These are phyloP conservation scores for Branchinecta sandiegonensis DNA, from an alignment of 2,888 invertebrate species.

Conservation along the genomic window DNA sequence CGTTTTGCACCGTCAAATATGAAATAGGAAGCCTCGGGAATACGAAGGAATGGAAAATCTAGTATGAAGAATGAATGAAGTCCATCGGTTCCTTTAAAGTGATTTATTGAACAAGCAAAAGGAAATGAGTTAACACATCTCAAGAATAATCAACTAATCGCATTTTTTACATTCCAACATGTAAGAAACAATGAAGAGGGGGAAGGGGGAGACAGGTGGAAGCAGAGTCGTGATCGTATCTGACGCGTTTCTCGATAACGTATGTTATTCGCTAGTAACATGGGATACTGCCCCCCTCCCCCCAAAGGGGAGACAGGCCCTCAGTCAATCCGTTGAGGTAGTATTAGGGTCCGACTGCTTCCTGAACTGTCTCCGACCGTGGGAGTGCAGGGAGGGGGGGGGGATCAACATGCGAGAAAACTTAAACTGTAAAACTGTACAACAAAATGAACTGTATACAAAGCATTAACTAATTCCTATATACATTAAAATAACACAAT, in stretches of 20 bases:
- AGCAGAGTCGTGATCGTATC: not conserved
- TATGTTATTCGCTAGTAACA: no score
- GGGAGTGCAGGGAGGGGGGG: not conserved
- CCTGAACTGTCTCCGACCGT: not conserved
- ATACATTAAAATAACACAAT: slow-evolving; percentile 5
- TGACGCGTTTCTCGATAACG: no score
- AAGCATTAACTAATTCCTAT: slow-evolving; percentile 9
- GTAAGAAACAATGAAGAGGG: not conserved
- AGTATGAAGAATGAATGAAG: no score
- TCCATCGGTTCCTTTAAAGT: not conserved
- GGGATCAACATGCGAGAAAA: not conserved
- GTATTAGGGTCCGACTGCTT: not conserved
- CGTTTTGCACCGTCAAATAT: no score
- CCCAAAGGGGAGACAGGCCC: not conserved
- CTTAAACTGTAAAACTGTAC: slow-evolving; percentile 4
- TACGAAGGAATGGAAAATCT: no score
- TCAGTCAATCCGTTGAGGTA: not conserved
- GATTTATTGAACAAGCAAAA: slow-evolving; percentile 16
- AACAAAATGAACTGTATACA: slow-evolving; percentile 14
- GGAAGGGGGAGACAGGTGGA: not conserved
- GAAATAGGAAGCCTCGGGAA: no score
- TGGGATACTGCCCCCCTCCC: no score
- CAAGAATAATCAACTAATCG: slow-evolving; percentile 1
- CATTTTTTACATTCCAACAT: not conserved
- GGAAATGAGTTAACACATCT: not conserved